Conservation (phyloP, 2,113 vertebrate genomes). For the Ellobius talpinus region DNA sequence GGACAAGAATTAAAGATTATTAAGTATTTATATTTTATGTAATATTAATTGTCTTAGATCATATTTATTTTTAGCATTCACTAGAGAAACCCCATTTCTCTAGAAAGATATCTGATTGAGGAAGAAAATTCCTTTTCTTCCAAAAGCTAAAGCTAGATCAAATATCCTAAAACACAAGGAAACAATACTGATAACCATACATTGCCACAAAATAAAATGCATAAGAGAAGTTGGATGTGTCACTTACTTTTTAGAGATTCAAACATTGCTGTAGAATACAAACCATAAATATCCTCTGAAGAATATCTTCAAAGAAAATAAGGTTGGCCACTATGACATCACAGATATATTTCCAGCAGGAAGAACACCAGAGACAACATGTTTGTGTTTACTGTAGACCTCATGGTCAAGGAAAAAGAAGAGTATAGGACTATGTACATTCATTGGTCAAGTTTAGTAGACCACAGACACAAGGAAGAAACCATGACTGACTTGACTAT, state of each 20-base stretch:
- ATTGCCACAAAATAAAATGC: not conserved
- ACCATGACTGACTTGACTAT: not conserved
- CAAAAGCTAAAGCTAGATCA: not conserved
- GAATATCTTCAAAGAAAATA: too few relatives aligned
- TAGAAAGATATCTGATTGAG: not conserved
- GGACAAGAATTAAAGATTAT: not conserved
- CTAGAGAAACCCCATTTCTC: not conserved
- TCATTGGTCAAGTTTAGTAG: not conserved
- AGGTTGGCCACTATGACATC: not conserved
- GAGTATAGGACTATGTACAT: not conserved
- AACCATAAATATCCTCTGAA: not conserved
- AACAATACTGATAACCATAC: not conserved
- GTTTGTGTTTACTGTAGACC: not conserved
- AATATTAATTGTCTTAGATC: not conserved
- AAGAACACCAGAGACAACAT: not conserved
- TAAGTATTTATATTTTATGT: not conserved
- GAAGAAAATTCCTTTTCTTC: not conserved
- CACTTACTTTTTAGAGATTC: accelerated
- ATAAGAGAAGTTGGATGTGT: not conserved
- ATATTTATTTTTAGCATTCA: not conserved
- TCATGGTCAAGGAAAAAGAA: not conserved
- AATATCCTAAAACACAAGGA: not conserved
- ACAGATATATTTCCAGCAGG: not conserved
- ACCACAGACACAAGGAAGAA: not conserved
- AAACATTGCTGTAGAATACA: not conserved